These are phyloP conservation scores for Megaleporinus macrocephalus DNA, from an alignment of 2,113 vertebrate species.

Conservation along the genomic window DNA sequence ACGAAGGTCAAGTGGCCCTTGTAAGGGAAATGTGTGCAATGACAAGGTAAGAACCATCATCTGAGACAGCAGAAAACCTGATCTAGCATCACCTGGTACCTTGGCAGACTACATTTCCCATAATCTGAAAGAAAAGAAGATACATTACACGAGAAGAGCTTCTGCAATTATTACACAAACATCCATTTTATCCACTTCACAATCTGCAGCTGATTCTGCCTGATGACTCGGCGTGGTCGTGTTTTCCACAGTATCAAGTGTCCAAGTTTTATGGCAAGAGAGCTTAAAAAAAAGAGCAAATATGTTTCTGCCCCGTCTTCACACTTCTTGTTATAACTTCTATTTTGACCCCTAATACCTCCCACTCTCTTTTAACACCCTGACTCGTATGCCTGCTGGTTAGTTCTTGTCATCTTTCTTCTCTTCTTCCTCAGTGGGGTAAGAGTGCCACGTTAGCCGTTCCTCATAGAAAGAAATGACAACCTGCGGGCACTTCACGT, in stretches of 20 bases:
- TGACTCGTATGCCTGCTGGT: slow-evolving; percentile 26
- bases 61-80: neutral
- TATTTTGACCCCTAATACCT: neutral
- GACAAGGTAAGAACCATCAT: neutral
- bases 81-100: neutral
- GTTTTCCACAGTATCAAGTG: slow-evolving; percentile 31
- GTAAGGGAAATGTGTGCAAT: neutral
- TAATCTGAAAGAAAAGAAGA: slow-evolving; percentile 25
- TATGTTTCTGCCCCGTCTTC: slow-evolving; percentile 4
- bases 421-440: slow-evolving; percentile 95
- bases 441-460: slow-evolving; percentile 95
- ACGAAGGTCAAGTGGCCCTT: neutral
- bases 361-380: neutral
- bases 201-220: slow-evolving; percentile 21
- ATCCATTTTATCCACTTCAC: neutral
- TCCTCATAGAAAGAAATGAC: slow-evolving; percentile 99
- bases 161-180: slow-evolving; percentile 17
- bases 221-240: neutral
- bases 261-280: slow-evolving; percentile 46
- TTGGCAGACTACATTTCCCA: slow-evolving; percentile 47
- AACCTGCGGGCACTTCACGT: slow-evolving; percentile 96
- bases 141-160: slow-evolving; percentile 28
- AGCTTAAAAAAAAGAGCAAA: slow-evolving; percentile 21
- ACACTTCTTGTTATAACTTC: neutral
- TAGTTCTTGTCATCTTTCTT: slow-evolving; percentile 95